Conservation (phyloP, 2,113 vertebrate species). For the Tapirus terrestris region DNA sequence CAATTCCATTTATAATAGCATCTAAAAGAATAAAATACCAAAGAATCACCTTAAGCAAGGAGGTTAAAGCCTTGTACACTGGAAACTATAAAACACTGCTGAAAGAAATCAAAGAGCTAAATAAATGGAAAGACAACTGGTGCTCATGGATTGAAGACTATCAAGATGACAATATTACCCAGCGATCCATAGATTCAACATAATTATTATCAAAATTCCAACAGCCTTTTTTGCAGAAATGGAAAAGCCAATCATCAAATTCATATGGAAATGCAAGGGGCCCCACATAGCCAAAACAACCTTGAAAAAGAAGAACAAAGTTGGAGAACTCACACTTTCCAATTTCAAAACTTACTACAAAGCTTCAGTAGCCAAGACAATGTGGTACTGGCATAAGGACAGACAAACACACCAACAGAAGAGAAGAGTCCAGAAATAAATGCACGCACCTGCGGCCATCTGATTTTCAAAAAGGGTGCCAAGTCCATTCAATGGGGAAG, state of each 20-base stretch:
- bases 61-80: background rate
- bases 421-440: slow-evolving; percentile 16
- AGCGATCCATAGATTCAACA: background rate
- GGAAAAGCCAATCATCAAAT: background rate
- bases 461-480: background rate
- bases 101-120: slow-evolving; percentile 22
- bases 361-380: background rate
- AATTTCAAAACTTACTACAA: background rate
- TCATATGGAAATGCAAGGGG: background rate
- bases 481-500: background rate
- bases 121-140: background rate
- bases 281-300: background rate
- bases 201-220: slow-evolving; percentile 1
- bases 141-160: background rate
- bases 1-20: background rate
- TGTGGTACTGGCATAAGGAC: background rate
- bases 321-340: background rate
- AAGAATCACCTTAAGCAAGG: background rate
- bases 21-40: slow-evolving; percentile 28
- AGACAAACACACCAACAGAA: background rate
- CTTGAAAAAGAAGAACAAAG: background rate
- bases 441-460: background rate
- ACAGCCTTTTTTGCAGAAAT: slow-evolving; percentile 4
- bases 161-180: background rate
- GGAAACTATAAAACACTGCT: slow-evolving; percentile 1